Evolutionary conservation across 2,888 invertebrate species (phyloP).

Genomic region (Sinotaia quadrata): DNA sequence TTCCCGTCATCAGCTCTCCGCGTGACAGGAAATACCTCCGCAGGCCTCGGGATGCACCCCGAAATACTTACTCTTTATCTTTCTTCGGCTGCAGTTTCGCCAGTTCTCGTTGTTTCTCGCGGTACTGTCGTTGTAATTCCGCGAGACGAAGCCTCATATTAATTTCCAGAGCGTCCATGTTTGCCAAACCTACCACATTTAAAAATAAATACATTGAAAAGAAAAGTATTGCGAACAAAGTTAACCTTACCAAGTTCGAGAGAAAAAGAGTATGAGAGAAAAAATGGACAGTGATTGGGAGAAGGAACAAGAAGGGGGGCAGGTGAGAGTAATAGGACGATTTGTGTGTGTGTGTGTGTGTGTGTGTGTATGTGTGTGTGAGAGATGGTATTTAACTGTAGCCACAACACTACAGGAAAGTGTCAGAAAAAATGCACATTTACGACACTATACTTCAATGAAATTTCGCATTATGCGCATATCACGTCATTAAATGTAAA

Average conservation of each 20-base stretch:
- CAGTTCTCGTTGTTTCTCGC: conserved; percentile 88
- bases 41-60: no score
- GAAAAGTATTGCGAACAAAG: background rate
- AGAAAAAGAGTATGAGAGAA: conserved; percentile 1
- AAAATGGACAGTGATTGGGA: background rate
- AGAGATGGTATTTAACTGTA: no score
- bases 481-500: no score
- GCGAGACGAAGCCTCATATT: conserved; percentile 87
- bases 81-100: conserved; percentile 72
- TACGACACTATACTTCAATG: no score
- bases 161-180: conserved; percentile 76
- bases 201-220: conserved; percentile 48
- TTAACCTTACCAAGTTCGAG: conserved; percentile 3
- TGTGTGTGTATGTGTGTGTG: no score
- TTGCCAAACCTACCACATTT: conserved; percentile 61
- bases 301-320: conserved; percentile 1
- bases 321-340: no score
- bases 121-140: conserved; percentile 84
- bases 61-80: conserved; percentile 35
- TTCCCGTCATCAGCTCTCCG: no score
- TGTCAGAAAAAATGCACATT: no score
- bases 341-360: no score
- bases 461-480: no score
- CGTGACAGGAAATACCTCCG: no score
- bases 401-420: no score